Evolutionary conservation across 2,113 vertebrate genomes (phyloP).

Genomic region (Xiphias gladius): DNA sequence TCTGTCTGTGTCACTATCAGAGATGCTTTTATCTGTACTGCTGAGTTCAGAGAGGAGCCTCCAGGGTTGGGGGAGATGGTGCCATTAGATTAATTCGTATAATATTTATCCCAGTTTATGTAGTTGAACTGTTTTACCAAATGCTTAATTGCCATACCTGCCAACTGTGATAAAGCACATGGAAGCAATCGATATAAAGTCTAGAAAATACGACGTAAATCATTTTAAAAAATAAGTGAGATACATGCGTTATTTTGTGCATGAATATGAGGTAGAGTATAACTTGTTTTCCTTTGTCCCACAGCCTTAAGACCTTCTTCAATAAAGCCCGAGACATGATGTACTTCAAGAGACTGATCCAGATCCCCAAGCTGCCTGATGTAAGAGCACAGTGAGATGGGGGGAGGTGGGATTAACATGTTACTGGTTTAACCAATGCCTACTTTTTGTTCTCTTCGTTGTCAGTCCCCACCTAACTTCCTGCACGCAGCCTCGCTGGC

Average conservation of each 20-base stretch:
- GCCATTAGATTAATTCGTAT: not conserved
- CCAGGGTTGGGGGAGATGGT: not conserved
- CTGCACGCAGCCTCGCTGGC: constrained; percentile 93
- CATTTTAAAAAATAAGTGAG: not conserved
- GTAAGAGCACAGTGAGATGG: constrained; percentile 79
- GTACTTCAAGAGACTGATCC: constrained; percentile 98
- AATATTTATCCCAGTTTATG: not conserved
- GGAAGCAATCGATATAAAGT: not conserved
- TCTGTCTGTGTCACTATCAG: constrained; percentile 1
- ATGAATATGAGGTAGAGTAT: not conserved
- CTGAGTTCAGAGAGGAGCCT: constrained; percentile 1
- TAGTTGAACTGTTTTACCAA: not conserved
- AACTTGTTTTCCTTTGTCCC: constrained; percentile 26
- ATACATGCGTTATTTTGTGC: not conserved
- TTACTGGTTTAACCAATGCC: not conserved
- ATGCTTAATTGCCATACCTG: not conserved
- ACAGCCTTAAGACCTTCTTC: constrained; percentile 95
- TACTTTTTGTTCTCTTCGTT: not conserved
- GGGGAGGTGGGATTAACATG: not conserved
- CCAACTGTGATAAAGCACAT: not conserved
- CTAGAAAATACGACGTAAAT: not conserved
- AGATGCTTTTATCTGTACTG: not conserved
- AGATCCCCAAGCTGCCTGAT: constrained; percentile 96
- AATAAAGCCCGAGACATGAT: constrained; percentile 95
- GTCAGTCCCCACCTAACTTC: constrained; percentile 92